Evolutionary conservation across 2,797 vertebrate species (phyloP), one percentile per base, ranked within the genome.

Genomic region (Acipenser transmontanus): DNA sequence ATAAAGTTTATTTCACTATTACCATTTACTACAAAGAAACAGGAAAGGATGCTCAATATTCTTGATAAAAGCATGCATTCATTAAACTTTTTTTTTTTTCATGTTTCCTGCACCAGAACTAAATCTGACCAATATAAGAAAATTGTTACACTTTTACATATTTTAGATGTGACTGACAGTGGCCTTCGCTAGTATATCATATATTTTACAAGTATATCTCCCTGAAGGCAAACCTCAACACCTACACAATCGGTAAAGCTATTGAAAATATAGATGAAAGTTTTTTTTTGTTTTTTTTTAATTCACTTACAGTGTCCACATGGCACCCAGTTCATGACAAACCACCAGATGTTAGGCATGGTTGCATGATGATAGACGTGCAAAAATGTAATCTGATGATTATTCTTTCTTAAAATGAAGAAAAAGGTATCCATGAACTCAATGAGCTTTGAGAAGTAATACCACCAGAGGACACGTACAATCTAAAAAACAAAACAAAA

Each of bases 281-380:
- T 8, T 20, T 11, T 51, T 64, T 64, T 64, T 50, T 64, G 0
- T 6, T 3, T 1, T 1, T 20, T 6, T 13, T 2, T 6, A 8
- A 62, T 62, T 63, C 77, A 94, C 97, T 99, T 82, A 99, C 97
- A 95, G 73, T 99, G 97, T 79, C 97, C 97, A 62, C 95, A 97
- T 70, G 97, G 96, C 75, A 99, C 89, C 96, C 94, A 99, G 91
- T 99, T 99, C 94, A 99, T 93, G 70, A 97, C 97, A 52, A 99
- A 98, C 97, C 97, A 99, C 97, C 97, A 99, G 82, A 99, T 98
- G 80, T 94, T 99, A 63, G 91, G 81, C 97, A 99, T 99, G 57
- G 85, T 91, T 12, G 90, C 89, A 0, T 99, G 97, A 76, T 99
- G 97, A 82, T 95, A 99, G 76, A 98, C 87, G 20, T 99, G 97